Percentiles rank a stretch among this genome's conserved stretches.
phyloP scores from a whole-genome alignment of 2,113 vertebrate species.

The Sinocyclocheilus rhinocerous region DNA sequence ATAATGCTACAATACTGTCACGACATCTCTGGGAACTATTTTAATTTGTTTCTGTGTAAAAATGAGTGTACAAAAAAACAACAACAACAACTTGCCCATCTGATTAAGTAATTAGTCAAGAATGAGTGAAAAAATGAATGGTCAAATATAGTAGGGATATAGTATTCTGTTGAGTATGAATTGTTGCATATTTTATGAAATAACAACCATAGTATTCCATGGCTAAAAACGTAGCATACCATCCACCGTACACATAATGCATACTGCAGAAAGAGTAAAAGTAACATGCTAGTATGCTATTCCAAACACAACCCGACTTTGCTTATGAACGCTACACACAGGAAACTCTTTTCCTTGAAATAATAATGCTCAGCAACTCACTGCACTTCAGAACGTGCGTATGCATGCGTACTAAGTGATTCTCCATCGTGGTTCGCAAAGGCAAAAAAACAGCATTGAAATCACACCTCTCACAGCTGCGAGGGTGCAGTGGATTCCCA shows the following conservation, averaged over 20 bases:
- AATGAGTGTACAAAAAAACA: neutral
- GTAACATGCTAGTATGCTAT: neutral
- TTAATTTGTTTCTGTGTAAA: neutral
- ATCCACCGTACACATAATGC: neutral
- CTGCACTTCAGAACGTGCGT: neutral
- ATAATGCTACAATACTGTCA: neutral
- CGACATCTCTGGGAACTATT: too few species aligned
- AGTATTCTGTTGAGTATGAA: neutral
- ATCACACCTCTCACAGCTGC: constrained; percentile 5
- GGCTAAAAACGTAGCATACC: neutral
- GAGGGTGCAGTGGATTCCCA: constrained; percentile 19
- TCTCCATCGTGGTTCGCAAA: neutral
- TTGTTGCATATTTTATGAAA: neutral
- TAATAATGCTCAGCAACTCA: neutral
- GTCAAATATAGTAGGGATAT: neutral
- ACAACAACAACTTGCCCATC: neutral
- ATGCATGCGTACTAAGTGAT: neutral
- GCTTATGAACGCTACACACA: neutral
- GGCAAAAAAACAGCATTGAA: neutral
- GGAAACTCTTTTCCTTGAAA: neutral
- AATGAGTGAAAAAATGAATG: neutral
- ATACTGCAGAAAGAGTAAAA: neutral
- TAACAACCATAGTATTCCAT: neutral
- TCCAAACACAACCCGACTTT: neutral
- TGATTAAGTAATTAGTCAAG: neutral